Evolutionary conservation across 2,797 vertebrate species (phyloP), one percentile per base, ranked within the genome.

Genomic region (Arctocebus calabarensis): DNA sequence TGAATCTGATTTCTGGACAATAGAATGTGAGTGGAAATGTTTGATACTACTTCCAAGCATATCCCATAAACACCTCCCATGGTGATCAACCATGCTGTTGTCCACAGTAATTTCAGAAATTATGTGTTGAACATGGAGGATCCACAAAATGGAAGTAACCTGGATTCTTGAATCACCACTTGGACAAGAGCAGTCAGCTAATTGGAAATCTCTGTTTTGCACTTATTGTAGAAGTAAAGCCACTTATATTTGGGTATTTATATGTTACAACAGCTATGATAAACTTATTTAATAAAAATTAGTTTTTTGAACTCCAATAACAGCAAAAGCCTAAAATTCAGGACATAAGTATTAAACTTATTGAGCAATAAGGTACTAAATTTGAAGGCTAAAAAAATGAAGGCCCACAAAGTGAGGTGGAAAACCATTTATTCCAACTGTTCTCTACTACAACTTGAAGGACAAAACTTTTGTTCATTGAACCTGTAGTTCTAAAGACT

Each of bases 1-100:
- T 90, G 6, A 87, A 43, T 83, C 61, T 64, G 77, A 74, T 79
- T 73, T 93, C 81, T 92, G 32, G 29, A 43, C 17, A 84, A 78
- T 13, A 37, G 9, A 71, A 71, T 89, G 23, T 22, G 17, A 8
- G 22, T 16, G n/a, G 20, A 62, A 57, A 25, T 84, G 59, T 95
- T 83, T 16, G 27, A 7, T 27, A 22, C 32, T 78, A 70, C 16
- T 40, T 61, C 61, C 17, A 88, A 74, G 22, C 10, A 11, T 79
- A 3, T 70, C 11, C 14, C 29, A 45, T 45, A 32, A 62, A 90
- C 37, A 9, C 9, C 22, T 57, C 20, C n/a, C 11, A 16, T 34
- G 90, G 17, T 75, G 23, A 62, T 74, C n/a, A 88, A 8, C 17
- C 27, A 62, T 62, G 17, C 9, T 68, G 27, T 37, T 57, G 48